Percentiles rank a stretch among this genome's conserved stretches.
These are phyloP conservation scores for Acropora yongei DNA, from an alignment of 64 coral and sea anemone genomes.

Conservation along the genomic window DNA sequence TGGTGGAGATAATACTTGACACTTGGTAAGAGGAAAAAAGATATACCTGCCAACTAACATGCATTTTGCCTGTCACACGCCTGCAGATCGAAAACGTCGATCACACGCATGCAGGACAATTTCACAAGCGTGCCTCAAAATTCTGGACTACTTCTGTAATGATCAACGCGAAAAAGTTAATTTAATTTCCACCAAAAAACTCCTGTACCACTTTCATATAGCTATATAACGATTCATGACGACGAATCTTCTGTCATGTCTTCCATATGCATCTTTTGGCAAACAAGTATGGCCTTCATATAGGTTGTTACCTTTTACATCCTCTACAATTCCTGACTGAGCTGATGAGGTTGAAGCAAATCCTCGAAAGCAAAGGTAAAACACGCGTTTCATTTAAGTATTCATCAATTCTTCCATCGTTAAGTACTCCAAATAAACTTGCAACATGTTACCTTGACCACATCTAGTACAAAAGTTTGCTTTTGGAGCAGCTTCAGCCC, in stretches of 20 bases:
- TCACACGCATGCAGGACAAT: not conserved
- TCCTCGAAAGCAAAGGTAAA: constrained; percentile 11
- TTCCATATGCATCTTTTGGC: not conserved
- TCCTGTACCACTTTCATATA: not conserved
- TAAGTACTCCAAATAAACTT: not conserved
- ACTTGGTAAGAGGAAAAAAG: not conserved
- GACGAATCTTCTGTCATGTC: not conserved
- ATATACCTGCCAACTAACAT: not conserved
- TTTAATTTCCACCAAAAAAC: not conserved
- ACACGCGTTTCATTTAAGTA: not conserved
- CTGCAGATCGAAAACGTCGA: not conserved
- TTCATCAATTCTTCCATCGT: constrained; percentile 11
- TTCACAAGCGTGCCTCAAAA: not conserved
- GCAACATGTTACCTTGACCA: constrained; percentile 22
- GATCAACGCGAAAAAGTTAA: not conserved
- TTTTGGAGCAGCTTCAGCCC: not conserved
- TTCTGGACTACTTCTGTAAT: not conserved
- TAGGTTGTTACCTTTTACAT: constrained; percentile 26
- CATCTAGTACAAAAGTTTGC: constrained; percentile 45
- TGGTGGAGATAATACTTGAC: too few relatives aligned
- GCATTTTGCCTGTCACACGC: not conserved
- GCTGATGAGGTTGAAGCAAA: constrained; percentile 14
- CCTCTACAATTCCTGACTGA: not conserved
- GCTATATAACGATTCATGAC: not conserved
- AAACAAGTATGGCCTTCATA: constrained; percentile 11